Evolutionary conservation across 2,113 vertebrate genomes (phyloP), one percentile per base, ranked within the genome.

Genomic region (Lepus americanus): DNA sequence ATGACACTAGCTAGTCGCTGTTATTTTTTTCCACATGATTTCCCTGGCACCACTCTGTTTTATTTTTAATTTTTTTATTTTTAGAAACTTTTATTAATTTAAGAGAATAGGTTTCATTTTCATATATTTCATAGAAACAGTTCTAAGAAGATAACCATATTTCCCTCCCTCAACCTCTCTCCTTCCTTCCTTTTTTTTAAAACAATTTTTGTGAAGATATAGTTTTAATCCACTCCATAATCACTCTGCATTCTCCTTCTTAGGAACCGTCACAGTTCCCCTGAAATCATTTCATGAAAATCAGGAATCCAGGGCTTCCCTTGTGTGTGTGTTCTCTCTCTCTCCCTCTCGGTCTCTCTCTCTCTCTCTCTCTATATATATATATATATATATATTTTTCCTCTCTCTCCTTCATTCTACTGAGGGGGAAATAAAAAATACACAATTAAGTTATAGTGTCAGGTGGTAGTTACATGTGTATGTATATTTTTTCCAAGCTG

Each of bases 401-500:
- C 27, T 72, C 36, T 22, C 7, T 22, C 85, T 19, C 20, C 36
- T 94, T 91, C 51, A 79, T 87, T 88, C 3, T 64, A 70, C 1
- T 27, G 11, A 92, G 69, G 22, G 13, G 51, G 64, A 88, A 67
- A 83, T 25, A 1, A 93, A 36, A 74, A 89, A 63, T 67, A 66
- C 6, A 87, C 29, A 92, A 66, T 67, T 90, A 0, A 53, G 6
- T 53, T 90, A 67, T 9, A 55, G 67, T 78, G 53, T 7, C 53
- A 93, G 66, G 63, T 73, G 74, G 2, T 33, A 88, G 2, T 84
- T 31, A 67, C 3, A 59, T 70, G n/a, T 22, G 33, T 39, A 63
- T 85, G 9, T 70, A 17, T 82, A 59, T 79, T 74, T 89, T 90
- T 84, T 76, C 14, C 92, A 93, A 92, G 33, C 49, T 76, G n/a